These are phyloP conservation scores for Antrozous pallidus DNA, from an alignment of 2,797 vertebrate genomes.

Conservation along the genomic window DNA sequence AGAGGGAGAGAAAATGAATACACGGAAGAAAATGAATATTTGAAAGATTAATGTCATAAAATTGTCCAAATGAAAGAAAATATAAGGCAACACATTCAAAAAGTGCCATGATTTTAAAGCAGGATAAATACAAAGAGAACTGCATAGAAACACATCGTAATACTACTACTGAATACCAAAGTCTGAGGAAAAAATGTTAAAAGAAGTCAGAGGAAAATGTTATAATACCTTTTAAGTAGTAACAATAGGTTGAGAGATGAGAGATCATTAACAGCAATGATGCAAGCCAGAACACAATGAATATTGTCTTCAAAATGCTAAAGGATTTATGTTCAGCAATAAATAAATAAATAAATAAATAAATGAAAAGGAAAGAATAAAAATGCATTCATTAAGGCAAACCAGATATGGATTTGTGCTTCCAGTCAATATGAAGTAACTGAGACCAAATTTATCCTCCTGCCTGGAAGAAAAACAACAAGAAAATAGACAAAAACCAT, in stretches of 20 bases:
- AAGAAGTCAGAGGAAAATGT: not conserved
- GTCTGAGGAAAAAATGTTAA: not conserved
- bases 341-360: no score
- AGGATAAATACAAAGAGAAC: not conserved
- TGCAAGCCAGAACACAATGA: not conserved
- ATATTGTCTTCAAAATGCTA: not conserved
- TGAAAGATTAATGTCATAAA: not conserved
- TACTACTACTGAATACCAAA: not conserved
- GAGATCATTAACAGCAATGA: not conserved
- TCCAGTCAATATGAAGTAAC: not conserved
- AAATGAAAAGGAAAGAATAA: not conserved
- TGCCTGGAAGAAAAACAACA: not conserved
- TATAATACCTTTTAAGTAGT: not conserved
- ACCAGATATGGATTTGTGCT: not conserved
- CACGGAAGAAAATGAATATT: not conserved
- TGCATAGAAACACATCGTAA: not conserved
- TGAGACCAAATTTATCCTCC: not conserved
- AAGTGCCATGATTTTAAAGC: not conserved
- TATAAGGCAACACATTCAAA: not conserved
- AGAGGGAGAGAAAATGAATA: not conserved
- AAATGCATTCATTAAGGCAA: not conserved
- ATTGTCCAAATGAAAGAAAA: not conserved
- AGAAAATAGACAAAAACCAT: not conserved
- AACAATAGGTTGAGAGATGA: not conserved
- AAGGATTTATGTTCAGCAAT: not conserved